These are phyloP conservation scores for Lymantria monacha DNA, from an alignment of 2,888 invertebrate genomes.

Conservation along the genomic window DNA sequence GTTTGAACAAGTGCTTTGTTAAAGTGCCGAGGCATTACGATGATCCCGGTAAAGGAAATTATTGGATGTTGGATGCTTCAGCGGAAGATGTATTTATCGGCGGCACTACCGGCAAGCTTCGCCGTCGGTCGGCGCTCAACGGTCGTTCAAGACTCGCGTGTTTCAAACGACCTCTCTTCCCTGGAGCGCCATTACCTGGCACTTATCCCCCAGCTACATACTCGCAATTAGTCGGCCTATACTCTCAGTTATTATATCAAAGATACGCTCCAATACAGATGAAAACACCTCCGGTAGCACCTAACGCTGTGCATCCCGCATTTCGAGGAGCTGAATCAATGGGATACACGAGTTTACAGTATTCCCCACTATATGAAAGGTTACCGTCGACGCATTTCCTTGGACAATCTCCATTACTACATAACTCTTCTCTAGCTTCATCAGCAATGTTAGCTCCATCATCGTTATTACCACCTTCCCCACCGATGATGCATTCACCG, in stretches of 20 bases:
- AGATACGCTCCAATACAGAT: constrained; percentile 84
- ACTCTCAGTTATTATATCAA: constrained; percentile 85
- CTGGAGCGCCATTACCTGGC: constrained; percentile 82
- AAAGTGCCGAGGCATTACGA: constrained; percentile 99
- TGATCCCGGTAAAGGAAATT: constrained; percentile 99
- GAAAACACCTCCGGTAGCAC: constrained; percentile 75
- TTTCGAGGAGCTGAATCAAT: constrained; percentile 63
- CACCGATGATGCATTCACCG: constrained; percentile 64
- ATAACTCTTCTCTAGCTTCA: constrained; percentile 43
- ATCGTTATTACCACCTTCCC: constrained; percentile 64
- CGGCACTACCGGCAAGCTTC: constrained; percentile 96
- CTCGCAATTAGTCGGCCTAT: constrained; percentile 81
- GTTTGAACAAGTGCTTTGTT: constrained; percentile 99
- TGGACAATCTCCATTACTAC: constrained; percentile 52
- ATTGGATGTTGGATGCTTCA: constrained; percentile 99
- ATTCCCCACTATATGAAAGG: constrained; percentile 65
- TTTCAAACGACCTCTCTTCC: constrained; percentile 89
- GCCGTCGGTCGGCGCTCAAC: constrained; percentile 94
- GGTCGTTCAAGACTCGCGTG: constrained; percentile 94
- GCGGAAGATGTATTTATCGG: constrained; percentile 99
- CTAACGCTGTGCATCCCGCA: constrained; percentile 78
- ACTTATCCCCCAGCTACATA: constrained; percentile 82
- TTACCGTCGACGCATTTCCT: constrained; percentile 57
- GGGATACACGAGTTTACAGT: constrained; percentile 66
- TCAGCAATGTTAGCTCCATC: constrained; percentile 54